Conservation (phyloP, 2,888 invertebrate species). For the Acrocera orbiculus region DNA sequence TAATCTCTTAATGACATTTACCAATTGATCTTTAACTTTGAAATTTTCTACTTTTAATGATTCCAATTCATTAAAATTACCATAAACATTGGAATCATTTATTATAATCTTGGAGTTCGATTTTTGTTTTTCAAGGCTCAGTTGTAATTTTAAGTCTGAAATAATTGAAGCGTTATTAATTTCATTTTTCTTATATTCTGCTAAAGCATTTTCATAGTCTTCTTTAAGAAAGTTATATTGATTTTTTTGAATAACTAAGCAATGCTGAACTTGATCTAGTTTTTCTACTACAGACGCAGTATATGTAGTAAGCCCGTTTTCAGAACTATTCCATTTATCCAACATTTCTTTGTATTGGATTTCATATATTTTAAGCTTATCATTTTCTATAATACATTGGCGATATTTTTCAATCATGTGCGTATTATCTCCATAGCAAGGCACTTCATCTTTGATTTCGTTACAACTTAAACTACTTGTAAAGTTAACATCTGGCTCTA, state of each 20-base stretch:
- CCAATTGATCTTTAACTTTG: constrained; percentile 21
- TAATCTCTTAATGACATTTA: constrained; percentile 18
- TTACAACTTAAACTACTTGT: neutral
- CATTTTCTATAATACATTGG: constrained; percentile 16
- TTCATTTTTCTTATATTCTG: constrained; percentile 17
- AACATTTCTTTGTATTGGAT: constrained; percentile 10
- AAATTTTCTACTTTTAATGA: constrained; percentile 18
- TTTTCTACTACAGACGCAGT: constrained; percentile 20
- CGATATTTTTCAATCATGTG: constrained; percentile 14
- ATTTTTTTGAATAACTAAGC: constrained; percentile 17
- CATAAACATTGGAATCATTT: constrained; percentile 9
- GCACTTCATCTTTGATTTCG: constrained; percentile 7
- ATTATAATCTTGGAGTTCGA: constrained; percentile 8
- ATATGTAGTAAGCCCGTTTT: constrained; percentile 17
- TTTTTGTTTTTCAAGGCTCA: constrained; percentile 14
- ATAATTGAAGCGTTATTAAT: constrained; percentile 18
- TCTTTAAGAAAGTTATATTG: constrained; percentile 22
- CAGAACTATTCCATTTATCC: constrained; percentile 17
- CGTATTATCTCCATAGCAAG: constrained; percentile 17
- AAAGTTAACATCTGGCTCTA: neutral
- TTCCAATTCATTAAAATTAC: constrained; percentile 19
- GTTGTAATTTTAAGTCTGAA: constrained; percentile 16
- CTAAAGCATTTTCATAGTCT: constrained; percentile 23
- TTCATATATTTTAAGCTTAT: constrained; percentile 20
- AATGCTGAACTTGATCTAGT: constrained; percentile 16